Percentiles rank a stretch among this genome's conserved stretches.
phyloP scores from a whole-genome alignment of 2,888 invertebrate species.

The Graphium colonna region DNA sequence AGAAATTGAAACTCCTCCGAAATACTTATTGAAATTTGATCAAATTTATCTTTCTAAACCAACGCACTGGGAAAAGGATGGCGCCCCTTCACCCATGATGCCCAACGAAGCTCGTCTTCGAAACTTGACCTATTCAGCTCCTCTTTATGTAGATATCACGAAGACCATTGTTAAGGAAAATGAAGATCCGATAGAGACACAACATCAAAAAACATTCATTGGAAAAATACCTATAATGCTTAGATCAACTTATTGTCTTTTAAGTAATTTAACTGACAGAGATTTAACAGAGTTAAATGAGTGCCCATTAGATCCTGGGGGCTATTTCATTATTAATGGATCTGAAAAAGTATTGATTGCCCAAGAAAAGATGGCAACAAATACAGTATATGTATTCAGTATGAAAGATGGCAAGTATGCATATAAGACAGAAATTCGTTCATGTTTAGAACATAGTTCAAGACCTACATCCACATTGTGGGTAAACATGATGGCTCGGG shows the following conservation, averaged over 20 bases:
- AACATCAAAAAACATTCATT: conserved; percentile 87
- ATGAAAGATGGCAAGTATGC: conserved; percentile 99
- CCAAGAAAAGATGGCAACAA: conserved; percentile 99
- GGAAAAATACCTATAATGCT: conserved; percentile 99
- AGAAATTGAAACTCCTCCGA: conserved; percentile 94
- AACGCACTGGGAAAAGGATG: conserved; percentile 99
- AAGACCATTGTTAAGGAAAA: conserved; percentile 96
- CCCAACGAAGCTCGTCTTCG: conserved; percentile 98
- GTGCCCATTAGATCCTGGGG: conserved; percentile 99
- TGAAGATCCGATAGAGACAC: conserved; percentile 92
- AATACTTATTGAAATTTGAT: conserved; percentile 97
- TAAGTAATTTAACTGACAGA: conserved; percentile 97
- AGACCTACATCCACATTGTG: conserved; percentile 98
- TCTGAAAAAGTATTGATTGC: conserved; percentile 99
- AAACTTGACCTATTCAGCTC: conserved; percentile 98
- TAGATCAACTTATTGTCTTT: conserved; percentile 96
- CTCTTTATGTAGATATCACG: conserved; percentile 98
- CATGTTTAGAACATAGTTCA: conserved; percentile 85
- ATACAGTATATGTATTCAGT: conserved; percentile 99
- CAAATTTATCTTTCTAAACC: conserved; percentile 99
- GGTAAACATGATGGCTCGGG: conserved; percentile 99
- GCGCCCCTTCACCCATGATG: conserved; percentile 99
- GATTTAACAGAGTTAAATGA: conserved; percentile 99
- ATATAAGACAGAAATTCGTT: conserved; percentile 98
- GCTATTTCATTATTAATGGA: conserved; percentile 99